A percentile compares a stretch with the other conserved stretches of the same genome.
Evolutionary conservation across 2,888 invertebrate species (phyloP).

Genomic region (Drosophila stalkeri): DNA sequence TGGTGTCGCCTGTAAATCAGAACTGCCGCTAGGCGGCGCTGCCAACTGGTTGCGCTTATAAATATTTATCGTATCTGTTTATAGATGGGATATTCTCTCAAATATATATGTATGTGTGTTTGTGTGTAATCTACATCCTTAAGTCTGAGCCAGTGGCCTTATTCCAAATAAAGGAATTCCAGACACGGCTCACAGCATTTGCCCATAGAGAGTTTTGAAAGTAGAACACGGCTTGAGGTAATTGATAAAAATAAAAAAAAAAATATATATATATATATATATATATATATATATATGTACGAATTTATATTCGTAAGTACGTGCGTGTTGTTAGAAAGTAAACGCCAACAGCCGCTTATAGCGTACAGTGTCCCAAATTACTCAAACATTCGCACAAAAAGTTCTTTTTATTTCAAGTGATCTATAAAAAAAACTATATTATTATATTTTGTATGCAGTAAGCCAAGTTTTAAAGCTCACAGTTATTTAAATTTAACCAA

Average conservation of each 20-base stretch:
- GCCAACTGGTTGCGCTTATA: conserved; percentile 72
- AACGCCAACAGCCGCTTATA: conserved; percentile 33
- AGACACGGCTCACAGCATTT: conserved; percentile 49
- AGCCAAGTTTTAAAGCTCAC: not conserved
- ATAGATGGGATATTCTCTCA: conserved; percentile 38
- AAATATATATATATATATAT: conserved; percentile 1
- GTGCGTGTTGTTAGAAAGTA: conserved; percentile 74
- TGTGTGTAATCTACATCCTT: conserved; percentile 72
- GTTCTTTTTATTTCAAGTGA: not conserved
- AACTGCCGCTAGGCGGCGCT: conserved; percentile 68
- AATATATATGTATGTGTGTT: conserved; percentile 4
- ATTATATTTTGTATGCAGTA: not conserved
- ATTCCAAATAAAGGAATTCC: conserved; percentile 68
- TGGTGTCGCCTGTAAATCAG: conserved; percentile 74
- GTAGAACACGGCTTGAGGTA: conserved; percentile 67
- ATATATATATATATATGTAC: not conserved
- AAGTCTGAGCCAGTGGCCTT: conserved; percentile 70
- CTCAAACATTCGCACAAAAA: not conserved
- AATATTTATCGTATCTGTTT: conserved; percentile 72
- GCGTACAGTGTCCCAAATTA: conserved; percentile 35
- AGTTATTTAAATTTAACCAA: not conserved
- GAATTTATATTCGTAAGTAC: conserved; percentile 18
- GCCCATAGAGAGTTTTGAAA: conserved; percentile 65
- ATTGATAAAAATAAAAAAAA: conserved; percentile 66
- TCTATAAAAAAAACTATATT: not conserved